phyloP scores from a whole-genome alignment of 2,113 vertebrate species.

The Tachysurus fulvidraco region DNA sequence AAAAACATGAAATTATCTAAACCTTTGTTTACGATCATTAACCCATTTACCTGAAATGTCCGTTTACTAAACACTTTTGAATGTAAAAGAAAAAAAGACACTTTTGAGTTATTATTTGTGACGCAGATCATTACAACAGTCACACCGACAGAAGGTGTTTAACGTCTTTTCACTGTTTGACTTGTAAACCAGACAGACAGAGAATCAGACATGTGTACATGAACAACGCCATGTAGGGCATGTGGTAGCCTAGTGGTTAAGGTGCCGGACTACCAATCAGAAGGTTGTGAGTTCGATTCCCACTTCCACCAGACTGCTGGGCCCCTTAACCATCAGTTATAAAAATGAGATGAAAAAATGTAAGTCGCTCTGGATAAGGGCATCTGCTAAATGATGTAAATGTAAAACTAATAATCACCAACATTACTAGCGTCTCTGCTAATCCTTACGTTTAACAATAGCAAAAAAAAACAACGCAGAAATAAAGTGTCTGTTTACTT shows the following conservation, averaged over 20 bases:
- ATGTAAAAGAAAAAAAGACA: neutral
- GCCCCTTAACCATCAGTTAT: no score
- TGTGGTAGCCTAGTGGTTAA: no score
- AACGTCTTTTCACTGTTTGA: neutral
- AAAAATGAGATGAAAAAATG: no score
- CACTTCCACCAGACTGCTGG: no score
- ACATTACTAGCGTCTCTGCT: neutral
- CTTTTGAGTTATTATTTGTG: neutral
- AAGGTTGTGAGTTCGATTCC: no score
- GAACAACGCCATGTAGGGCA: no score
- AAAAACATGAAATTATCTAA: no score
- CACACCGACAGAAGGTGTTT: neutral
- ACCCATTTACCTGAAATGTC: neutral
- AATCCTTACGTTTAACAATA: neutral
- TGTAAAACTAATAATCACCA: neutral
- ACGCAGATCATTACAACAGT: neutral
- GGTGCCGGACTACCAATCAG: no score
- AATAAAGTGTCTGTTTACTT: neutral
- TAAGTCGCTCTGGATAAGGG: no score
- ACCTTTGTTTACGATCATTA: no score
- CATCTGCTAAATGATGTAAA: no score
- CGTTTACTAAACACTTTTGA: neutral
- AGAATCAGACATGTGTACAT: neutral
- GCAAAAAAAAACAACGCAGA: neutral
- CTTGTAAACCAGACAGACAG: neutral